Evolutionary conservation across 2,113 vertebrate genomes (phyloP).

Genomic region (Gymnobelideus leadbeateri): DNA sequence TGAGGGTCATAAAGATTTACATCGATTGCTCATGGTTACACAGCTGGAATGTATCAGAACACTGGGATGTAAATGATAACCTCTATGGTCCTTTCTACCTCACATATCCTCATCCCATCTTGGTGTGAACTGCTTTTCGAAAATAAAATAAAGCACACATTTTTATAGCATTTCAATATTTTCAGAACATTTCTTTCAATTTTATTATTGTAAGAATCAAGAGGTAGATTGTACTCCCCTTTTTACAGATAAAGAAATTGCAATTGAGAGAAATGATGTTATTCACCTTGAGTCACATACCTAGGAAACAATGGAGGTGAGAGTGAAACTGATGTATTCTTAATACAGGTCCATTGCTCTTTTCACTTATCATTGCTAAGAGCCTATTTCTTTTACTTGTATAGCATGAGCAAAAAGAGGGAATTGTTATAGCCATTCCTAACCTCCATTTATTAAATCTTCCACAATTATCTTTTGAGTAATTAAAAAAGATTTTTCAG

Average conservation of each 20-base stretch:
- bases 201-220: not conserved
- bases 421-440: not conserved
- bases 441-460: not conserved
- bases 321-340: not conserved
- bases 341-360: not conserved
- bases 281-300: not conserved
- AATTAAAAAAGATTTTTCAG: not conserved
- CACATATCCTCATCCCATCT: too few species aligned
- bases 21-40: not conserved
- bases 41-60: not conserved
- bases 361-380: not conserved
- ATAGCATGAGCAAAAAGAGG: not conserved
- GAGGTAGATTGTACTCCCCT: not conserved
- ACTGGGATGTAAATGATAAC: not conserved
- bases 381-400: not conserved
- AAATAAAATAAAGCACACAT: not conserved
- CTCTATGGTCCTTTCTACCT: not conserved
- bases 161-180: not conserved
- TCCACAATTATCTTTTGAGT: not conserved
- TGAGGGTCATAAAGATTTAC: not conserved
- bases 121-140: not conserved
- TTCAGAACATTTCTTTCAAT: not conserved
- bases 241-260: not conserved
- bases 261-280: not conserved
- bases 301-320: not conserved